Evolutionary conservation across 2,888 invertebrate genomes (phyloP).

Genomic region (Chirona hameri): DNA sequence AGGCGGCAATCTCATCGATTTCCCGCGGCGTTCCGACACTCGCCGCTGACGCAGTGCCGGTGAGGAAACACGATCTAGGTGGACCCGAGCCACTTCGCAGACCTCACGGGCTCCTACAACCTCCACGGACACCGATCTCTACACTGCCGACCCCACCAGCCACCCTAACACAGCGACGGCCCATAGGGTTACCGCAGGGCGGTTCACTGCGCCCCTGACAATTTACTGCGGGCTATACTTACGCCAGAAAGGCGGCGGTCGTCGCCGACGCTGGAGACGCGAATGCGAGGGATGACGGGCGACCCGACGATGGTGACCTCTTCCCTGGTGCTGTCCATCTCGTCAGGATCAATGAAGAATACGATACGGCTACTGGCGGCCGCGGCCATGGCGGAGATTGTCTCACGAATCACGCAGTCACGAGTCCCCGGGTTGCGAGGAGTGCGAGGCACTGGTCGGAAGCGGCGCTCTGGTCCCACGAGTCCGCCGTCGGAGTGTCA

Average conservation of each 20-base stretch:
- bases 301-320: conserved; percentile 8
- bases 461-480: no score
- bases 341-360: conserved; percentile 23
- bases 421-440: no score
- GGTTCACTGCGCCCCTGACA: no score
- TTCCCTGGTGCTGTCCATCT: background rate
- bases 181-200: no score
- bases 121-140: background rate
- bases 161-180: no score
- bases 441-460: no score
- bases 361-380: background rate
- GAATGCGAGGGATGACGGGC: conserved; percentile 1
- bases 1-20: background rate
- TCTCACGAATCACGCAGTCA: no score
- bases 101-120: background rate
- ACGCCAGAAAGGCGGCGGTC: background rate
- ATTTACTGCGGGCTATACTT: background rate
- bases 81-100: background rate
- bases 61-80: background rate
- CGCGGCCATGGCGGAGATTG: background rate
- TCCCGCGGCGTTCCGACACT: background rate
- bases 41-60: background rate
- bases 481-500: no score
- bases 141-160: background rate
- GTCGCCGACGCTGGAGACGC: conserved; percentile 13